phyloP scores from a whole-genome alignment of 2,888 invertebrate genomes.

The Mesorhabditis spiculigera region DNA sequence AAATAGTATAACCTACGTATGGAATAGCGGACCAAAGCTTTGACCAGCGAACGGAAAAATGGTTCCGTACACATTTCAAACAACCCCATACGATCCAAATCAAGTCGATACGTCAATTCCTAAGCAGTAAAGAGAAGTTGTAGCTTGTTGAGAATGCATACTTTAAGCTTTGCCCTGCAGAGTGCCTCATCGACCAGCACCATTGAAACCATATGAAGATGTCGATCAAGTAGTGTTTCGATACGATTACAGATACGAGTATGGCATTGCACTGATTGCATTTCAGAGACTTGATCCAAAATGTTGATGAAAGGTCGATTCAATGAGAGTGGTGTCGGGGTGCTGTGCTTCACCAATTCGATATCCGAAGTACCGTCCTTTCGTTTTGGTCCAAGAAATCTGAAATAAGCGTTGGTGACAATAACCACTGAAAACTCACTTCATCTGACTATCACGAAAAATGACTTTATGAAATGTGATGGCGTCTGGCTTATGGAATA shows the following conservation, averaged over 20 bases:
- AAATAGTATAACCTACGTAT: constrained; percentile 21
- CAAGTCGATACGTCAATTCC: constrained; percentile 32
- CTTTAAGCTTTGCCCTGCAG: constrained; percentile 37
- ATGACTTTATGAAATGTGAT: constrained; percentile 2
- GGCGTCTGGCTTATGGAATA: no score
- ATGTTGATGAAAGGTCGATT: constrained; percentile 59
- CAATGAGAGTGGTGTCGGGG: constrained; percentile 49
- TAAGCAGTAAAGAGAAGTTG: constrained; percentile 7
- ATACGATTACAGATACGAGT: constrained; percentile 41
- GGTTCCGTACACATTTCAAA: constrained; percentile 40
- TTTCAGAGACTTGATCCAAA: constrained; percentile 50
- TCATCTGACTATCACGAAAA: constrained; percentile 30
- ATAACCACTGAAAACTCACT: constrained; percentile 10
- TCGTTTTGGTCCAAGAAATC: background rate
- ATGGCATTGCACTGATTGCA: constrained; percentile 43
- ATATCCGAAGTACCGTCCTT: constrained; percentile 9
- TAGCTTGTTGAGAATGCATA: background rate
- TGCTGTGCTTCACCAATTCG: constrained; percentile 53
- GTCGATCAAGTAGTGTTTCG: constrained; percentile 46
- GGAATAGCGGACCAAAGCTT: constrained; percentile 30
- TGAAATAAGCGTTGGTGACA: background rate
- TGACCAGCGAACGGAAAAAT: constrained; percentile 49
- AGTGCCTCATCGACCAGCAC: constrained; percentile 41
- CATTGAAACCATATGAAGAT: constrained; percentile 37
- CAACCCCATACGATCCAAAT: constrained; percentile 21